Base-by-base conservation (phyloP, 2,797 vertebrate genomes). In the Xiphorhynchus erythropygius region DNA sequence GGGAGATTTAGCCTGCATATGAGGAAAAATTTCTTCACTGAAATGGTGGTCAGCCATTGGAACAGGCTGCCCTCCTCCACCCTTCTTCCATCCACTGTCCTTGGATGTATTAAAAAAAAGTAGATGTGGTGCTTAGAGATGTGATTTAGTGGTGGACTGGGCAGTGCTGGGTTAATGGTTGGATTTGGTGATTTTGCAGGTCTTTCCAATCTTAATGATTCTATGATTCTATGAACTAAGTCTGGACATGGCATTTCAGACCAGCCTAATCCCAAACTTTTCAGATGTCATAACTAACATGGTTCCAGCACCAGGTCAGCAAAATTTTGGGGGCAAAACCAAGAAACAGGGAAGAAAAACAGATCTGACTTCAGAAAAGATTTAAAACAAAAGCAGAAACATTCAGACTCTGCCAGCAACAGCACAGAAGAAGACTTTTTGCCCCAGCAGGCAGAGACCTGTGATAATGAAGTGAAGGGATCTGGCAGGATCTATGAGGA, bases 401-500 rank as follows among this genome's bases (percentile, higher is more conserved):
- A 16, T 49, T 60, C 30, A 52, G 65, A 37, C 21, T 53, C 49
- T 69, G 53, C 47, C 52, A 94, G 24, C 53, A 77, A 32, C 49
- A 73, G 41, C n/a, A 49, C 25, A 59, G 73, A 67, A 30, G 35
- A 49, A 2, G 14, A 46, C 30, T 70, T 87, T 92, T 68, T 90
- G 55, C 76, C 37, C 57, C 41, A 75, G 50, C 85, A 93, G 7
- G 73, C 33, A 79, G 89, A 90, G 74, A 59, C 87, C 70, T 91
- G 82, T 91, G 80, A 59, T 53, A 67, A 74, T 85, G 46, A 74
- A 74, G 14, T 41, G 53, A 74, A 41, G 44, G 46, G 42, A 65
- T 90, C 94, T 94, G 94, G 77, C 82, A 91, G 90, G 73, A 53
- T 90, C 90, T 89, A 30, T 76, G 76, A 82, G 76, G 65, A 94